phyloP scores from a whole-genome alignment of 2,888 invertebrate genomes.

The Frankliniella fusca region DNA sequence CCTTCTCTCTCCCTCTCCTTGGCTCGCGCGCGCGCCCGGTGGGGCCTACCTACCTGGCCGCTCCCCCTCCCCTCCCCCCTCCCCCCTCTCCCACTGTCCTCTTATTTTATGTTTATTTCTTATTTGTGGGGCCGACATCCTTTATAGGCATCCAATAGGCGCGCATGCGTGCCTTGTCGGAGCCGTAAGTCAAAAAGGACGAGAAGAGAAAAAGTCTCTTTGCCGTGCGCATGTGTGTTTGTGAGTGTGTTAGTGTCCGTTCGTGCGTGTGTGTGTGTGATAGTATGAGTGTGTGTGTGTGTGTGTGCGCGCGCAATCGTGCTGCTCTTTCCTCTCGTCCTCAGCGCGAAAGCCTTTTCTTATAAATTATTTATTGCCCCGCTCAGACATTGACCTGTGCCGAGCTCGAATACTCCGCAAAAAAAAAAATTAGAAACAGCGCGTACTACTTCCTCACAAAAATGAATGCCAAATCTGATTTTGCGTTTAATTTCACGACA shows the following conservation, averaged over 20 bases:
- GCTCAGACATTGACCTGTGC: too few relatives aligned
- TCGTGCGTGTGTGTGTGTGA: background rate
- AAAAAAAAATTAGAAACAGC: too few relatives aligned
- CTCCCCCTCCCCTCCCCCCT: too few relatives aligned
- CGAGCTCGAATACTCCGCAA: too few relatives aligned
- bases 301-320: background rate
- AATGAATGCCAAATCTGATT: too few relatives aligned
- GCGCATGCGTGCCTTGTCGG: conserved; percentile 11
- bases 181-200: background rate
- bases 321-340: too few relatives aligned
- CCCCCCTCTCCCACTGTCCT: background rate
- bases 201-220: conserved; percentile 16
- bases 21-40: background rate
- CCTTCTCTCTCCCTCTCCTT: background rate
- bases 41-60: too few relatives aligned
- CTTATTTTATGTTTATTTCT: conserved; percentile 27
- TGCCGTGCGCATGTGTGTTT: background rate
- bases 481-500: too few relatives aligned
- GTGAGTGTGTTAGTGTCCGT: background rate
- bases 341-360: too few relatives aligned
- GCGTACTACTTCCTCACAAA: too few relatives aligned
- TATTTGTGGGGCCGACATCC: conserved; percentile 24
- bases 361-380: too few relatives aligned
- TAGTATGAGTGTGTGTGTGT: background rate
- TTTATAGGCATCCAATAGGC: conserved; percentile 26